Evolutionary conservation across 1,140 invertebrate species (phyloP).

Genomic region (Drosophila kurseongensis): DNA sequence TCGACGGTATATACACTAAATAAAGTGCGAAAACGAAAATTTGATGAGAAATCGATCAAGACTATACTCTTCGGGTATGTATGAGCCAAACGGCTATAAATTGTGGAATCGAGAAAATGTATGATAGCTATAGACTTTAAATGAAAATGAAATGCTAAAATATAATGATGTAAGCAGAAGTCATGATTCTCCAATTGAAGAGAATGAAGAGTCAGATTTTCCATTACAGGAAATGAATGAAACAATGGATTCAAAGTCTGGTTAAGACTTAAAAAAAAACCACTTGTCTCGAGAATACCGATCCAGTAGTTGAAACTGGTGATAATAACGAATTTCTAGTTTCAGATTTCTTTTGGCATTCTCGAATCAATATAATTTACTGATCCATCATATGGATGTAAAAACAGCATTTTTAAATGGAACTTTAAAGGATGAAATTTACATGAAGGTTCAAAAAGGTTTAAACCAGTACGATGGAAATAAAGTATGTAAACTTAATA

Average conservation of each 20-base stretch:
- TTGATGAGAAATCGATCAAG: constrained; percentile 1
- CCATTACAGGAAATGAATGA: constrained; percentile 4
- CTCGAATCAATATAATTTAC: constrained; percentile 22
- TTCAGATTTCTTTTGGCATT: constrained; percentile 76
- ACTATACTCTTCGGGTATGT: constrained; percentile 1
- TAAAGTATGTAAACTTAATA: constrained; percentile 17
- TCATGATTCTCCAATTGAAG: constrained; percentile 7
- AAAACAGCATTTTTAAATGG: too few relatives aligned
- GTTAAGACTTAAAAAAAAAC: background rate
- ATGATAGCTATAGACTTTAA: constrained; percentile 13
- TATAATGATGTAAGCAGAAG: background rate
- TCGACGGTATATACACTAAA: background rate
- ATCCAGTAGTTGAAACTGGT: constrained; percentile 8
- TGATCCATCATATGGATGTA: too few relatives aligned
- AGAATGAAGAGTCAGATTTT: constrained; percentile 18
- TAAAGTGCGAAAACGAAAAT: background rate
- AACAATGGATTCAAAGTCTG: constrained; percentile 5
- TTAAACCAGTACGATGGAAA: background rate
- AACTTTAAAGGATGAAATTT: too few relatives aligned
- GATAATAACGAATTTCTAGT: constrained; percentile 34
- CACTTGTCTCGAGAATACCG: constrained; percentile 16
- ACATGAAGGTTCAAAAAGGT: background rate
- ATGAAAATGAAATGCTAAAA: constrained; percentile 22
- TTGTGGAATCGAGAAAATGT: constrained; percentile 38
- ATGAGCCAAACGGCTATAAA: constrained; percentile 1